Conservation (phyloP, 2,797 vertebrate species). For the Hydrophis major region DNA sequence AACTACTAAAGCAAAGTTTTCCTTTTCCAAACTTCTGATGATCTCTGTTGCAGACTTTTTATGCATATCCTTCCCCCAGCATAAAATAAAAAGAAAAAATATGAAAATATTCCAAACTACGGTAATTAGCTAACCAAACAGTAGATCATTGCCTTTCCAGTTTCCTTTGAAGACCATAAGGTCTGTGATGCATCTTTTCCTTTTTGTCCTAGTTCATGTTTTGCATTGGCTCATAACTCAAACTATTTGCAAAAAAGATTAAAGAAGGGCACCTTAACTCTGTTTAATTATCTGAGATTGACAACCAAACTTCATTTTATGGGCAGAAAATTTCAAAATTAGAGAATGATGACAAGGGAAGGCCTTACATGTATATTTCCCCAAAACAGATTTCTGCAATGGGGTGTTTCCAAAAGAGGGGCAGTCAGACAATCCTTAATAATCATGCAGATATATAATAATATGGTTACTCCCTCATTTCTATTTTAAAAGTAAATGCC, state of each 20-base stretch:
- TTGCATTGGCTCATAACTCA: background rate
- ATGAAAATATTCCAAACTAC: background rate
- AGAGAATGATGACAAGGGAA: background rate
- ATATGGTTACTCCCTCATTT: background rate
- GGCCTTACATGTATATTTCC: background rate
- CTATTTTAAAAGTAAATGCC: background rate
- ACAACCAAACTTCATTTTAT: background rate
- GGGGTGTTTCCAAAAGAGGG: background rate
- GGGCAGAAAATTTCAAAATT: background rate
- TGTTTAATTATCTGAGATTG: background rate
- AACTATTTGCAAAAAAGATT: background rate
- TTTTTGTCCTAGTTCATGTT: background rate
- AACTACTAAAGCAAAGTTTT: conserved; percentile 42
- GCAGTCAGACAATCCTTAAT: background rate
- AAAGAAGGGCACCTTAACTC: background rate
- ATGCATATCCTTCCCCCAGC: background rate
- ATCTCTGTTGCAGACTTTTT: background rate
- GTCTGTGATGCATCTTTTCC: background rate
- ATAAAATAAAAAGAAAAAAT: background rate
- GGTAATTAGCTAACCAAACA: background rate
- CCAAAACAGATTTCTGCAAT: background rate
- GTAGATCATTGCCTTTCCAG: background rate
- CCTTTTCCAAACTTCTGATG: background rate
- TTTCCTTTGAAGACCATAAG: background rate
- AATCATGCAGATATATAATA: background rate